A percentile compares a stretch with the other conserved stretches of the same genome.
Evolutionary conservation across 1,140 invertebrate species (phyloP).

Genomic region (Calosoma granatense): DNA sequence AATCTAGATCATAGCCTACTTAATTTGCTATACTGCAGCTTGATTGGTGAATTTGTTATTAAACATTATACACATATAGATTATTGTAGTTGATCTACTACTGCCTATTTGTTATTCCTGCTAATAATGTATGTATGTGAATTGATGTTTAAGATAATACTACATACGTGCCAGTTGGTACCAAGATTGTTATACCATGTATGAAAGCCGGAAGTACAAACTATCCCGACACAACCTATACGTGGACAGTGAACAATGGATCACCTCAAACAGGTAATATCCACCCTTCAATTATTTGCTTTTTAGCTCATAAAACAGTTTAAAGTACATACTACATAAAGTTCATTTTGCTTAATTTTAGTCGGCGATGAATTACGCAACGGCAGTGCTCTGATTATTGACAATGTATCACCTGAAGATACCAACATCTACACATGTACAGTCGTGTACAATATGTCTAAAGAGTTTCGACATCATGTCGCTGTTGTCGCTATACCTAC

Average conservation of each 20-base stretch:
- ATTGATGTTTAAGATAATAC: not conserved
- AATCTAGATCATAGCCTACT: too few relatives aligned
- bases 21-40: too few relatives aligned
- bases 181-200: not conserved
- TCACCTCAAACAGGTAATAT: not conserved
- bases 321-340: too few relatives aligned
- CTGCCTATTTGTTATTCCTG: too few relatives aligned
- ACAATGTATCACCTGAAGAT: not conserved
- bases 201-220: not conserved
- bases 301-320: too few relatives aligned
- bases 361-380: not conserved
- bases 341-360: too few relatives aligned
- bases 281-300: not conserved
- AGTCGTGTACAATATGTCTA: not conserved
- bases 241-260: not conserved
- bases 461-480: not conserved
- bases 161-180: not conserved
- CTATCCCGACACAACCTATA: not conserved
- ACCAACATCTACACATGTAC: not conserved
- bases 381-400: not conserved
- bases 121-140: not conserved
- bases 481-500: not conserved
- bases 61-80: too few relatives aligned
- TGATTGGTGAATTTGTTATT: too few relatives aligned
- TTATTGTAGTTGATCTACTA: too few relatives aligned